Evolutionary conservation across 2,888 invertebrate genomes (phyloP).

Genomic region (Eilema griseolum): DNA sequence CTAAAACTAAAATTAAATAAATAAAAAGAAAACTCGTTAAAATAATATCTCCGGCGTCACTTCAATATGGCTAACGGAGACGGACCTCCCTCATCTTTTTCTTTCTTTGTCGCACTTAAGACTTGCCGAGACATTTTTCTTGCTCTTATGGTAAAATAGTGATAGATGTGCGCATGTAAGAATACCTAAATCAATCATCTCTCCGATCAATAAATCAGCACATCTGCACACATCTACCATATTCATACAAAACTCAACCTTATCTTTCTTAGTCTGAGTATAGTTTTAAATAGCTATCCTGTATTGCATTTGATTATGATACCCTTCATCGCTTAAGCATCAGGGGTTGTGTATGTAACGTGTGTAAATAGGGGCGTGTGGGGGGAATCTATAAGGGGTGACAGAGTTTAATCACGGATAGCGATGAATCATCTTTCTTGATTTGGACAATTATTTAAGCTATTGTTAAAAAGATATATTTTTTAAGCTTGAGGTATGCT

Average conservation of each 20-base stretch:
- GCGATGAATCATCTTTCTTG: slow-evolving; percentile 2
- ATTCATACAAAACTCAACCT: slow-evolving; percentile 8
- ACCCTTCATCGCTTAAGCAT: slow-evolving; percentile 24
- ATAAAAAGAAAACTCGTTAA: too few relatives aligned
- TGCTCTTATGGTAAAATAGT: too few relatives aligned
- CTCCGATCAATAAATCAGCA: slow-evolving; percentile 25
- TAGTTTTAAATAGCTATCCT: slow-evolving; percentile 1
- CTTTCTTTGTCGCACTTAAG: too few relatives aligned
- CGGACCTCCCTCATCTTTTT: too few relatives aligned
- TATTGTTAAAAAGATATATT: neutral
- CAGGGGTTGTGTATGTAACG: slow-evolving; percentile 6
- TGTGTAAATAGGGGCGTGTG: slow-evolving; percentile 11
- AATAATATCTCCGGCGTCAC: too few relatives aligned
- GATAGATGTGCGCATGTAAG: slow-evolving; percentile 7
- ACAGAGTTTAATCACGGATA: neutral
- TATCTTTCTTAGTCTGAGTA: accelerated
- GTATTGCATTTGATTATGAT: slow-evolving; percentile 29
- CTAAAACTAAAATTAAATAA: too few relatives aligned
- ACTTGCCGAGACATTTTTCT: too few relatives aligned
- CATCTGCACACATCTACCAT: slow-evolving; percentile 16
- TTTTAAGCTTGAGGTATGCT: too few relatives aligned
- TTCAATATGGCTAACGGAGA: too few relatives aligned
- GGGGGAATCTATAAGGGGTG: neutral
- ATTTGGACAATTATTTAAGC: neutral
- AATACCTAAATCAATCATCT: slow-evolving; percentile 14